phyloP scores from a whole-genome alignment of 2,113 vertebrate species.

The Macaca fascicularis region T2T-MFA8v1.1 NC_088378.1:13410001-13410500 shows the following conservation, averaged over 20 bases:
- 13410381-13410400: background rate
- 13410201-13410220: background rate
- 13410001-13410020: background rate
- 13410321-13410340: background rate
- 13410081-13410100: slow-evolving; percentile 5
- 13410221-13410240: background rate
- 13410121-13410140: background rate
- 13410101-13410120: slow-evolving; percentile 12
- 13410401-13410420: background rate
- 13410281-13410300: slow-evolving; percentile 27
- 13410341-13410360: background rate
- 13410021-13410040: background rate
- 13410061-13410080: slow-evolving; percentile 28
- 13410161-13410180: background rate
- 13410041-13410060: background rate
- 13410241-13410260: background rate
- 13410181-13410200: background rate
- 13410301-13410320: slow-evolving; percentile 18
- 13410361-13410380: background rate
- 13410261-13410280: background rate
- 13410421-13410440: background rate
- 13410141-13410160: background rate
- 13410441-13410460: background rate
- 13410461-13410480: background rate
- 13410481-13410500: background rate